These are phyloP conservation scores for Petrocephalus microphthalmus DNA, from an alignment of 2,113 vertebrate genomes.

Conservation along the genomic window DNA sequence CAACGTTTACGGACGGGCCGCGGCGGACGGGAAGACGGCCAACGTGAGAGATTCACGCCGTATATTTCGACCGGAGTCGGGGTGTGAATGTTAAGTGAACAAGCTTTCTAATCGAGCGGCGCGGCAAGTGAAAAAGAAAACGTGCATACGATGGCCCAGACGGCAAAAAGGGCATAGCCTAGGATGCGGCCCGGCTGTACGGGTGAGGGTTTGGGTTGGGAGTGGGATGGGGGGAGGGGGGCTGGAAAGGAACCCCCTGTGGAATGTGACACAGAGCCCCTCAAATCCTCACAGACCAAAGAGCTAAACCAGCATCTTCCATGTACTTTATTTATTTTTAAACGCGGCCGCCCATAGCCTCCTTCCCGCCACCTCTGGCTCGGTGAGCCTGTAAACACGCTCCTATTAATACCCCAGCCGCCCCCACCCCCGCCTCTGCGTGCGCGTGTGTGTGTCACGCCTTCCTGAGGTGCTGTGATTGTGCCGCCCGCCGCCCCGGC, in stretches of 20 bases:
- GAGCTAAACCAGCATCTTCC: neutral
- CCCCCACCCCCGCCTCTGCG: slow-evolving; percentile 30
- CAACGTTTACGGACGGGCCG: neutral
- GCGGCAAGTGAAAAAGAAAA: neutral
- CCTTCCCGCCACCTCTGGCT: slow-evolving; percentile 36
- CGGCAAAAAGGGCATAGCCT: neutral
- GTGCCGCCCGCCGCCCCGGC: slow-evolving; percentile 10
- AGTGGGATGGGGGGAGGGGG: neutral
- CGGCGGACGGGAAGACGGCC: slow-evolving; percentile 11
- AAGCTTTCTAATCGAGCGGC: neutral
- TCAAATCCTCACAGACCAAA: neutral
- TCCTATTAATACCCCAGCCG: slow-evolving; percentile 37
- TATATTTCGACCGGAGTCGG: slow-evolving; percentile 1
- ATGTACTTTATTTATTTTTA: neutral
- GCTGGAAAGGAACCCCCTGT: neutral
- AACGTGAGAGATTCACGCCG: slow-evolving; percentile 4
- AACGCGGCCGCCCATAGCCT: slow-evolving; percentile 19
- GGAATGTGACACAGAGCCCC: neutral
- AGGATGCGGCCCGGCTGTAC: neutral
- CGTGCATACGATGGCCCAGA: neutral
- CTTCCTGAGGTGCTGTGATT: slow-evolving; percentile 24
- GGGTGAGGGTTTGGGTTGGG: neutral
- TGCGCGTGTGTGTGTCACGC: slow-evolving; percentile 25
- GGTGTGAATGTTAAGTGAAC: slow-evolving; percentile 22
- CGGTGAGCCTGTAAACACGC: slow-evolving; percentile 42